phyloP scores from a whole-genome alignment of 2,888 invertebrate genomes.

The Bursaphelenchus okinawaensis region DNA sequence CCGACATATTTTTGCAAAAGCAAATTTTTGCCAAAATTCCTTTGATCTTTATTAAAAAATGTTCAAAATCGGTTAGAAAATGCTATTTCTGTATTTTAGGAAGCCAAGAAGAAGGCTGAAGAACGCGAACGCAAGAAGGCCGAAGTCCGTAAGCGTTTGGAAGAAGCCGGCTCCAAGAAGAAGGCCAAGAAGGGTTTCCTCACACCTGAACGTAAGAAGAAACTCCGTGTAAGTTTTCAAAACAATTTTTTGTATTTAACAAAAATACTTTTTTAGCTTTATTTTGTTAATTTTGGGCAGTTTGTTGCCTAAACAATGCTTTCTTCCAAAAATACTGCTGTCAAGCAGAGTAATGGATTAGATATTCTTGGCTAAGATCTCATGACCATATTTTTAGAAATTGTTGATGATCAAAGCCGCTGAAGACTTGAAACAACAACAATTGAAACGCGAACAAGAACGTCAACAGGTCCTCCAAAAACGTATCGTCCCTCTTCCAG shows the following conservation, averaged over 20 bases:
- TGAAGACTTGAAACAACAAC: conserved; percentile 98
- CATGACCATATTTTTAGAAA: conserved; percentile 71
- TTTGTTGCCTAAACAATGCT: not conserved
- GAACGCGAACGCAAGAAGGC: conserved; percentile 98
- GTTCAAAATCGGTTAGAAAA: not conserved
- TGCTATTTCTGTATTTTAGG: conserved; percentile 30
- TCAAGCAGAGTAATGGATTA: not conserved
- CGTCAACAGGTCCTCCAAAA: conserved; percentile 90
- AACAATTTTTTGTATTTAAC: not conserved
- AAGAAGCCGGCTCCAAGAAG: conserved; percentile 95
- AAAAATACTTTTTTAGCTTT: too few species aligned
- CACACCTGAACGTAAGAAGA: conserved; percentile 99
- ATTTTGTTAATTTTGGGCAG: too few species aligned
- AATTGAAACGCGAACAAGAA: conserved; percentile 95
- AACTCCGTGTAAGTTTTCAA: conserved; percentile 77
- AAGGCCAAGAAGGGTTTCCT: conserved; percentile 97
- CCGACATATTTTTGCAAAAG: not conserved
- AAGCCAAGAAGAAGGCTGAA: conserved; percentile 75
- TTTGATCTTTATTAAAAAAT: not conserved
- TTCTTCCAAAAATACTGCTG: not conserved
- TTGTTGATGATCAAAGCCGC: conserved; percentile 99
- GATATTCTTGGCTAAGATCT: not conserved
- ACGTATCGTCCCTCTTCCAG: conserved; percentile 81
- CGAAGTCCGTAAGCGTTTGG: conserved; percentile 95
- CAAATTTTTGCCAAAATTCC: not conserved